A percentile compares a stretch with the other conserved stretches of the same genome.
Conservation (phyloP, 2,888 invertebrate genomes). For the Phytoseiulus persimilis region DNA sequence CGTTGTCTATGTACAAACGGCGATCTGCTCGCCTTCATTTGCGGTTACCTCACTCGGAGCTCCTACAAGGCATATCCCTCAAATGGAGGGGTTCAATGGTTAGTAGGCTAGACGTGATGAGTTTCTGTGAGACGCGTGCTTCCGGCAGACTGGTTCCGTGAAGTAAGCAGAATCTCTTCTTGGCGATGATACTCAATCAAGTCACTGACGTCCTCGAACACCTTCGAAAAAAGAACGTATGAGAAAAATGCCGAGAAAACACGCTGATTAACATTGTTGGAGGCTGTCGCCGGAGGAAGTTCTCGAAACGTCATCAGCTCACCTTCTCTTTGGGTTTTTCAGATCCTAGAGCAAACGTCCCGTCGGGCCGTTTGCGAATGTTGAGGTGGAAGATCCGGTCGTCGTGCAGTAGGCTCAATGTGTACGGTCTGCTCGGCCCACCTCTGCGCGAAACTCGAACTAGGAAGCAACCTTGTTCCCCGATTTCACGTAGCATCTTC, state of each 20-base stretch:
- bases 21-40: background rate
- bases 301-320: background rate
- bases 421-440: constrained; percentile 46
- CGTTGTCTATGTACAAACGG: background rate
- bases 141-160: constrained; percentile 45
- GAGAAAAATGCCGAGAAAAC: background rate
- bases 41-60: background rate
- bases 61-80: background rate
- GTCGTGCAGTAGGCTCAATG: constrained; percentile 45
- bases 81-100: background rate
- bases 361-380: constrained; percentile 45
- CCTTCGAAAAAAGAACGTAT: constrained; percentile 42
- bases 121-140: constrained; percentile 42
- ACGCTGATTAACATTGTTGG: background rate
- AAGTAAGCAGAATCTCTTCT: constrained; percentile 46
- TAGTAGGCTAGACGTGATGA: background rate
- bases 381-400: constrained; percentile 46
- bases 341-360: constrained; percentile 46
- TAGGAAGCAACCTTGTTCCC: constrained; percentile 45
- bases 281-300: background rate
- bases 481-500: constrained; percentile 42
- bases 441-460: constrained; percentile 46
- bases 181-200: constrained; percentile 45
- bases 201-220: constrained; percentile 45
- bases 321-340: constrained; percentile 47